A percentile compares a stretch with the other conserved stretches of the same genome.
These are phyloP conservation scores for Coelopa frigida DNA, from an alignment of 1,140 invertebrate genomes.

Conservation along the genomic window DNA sequence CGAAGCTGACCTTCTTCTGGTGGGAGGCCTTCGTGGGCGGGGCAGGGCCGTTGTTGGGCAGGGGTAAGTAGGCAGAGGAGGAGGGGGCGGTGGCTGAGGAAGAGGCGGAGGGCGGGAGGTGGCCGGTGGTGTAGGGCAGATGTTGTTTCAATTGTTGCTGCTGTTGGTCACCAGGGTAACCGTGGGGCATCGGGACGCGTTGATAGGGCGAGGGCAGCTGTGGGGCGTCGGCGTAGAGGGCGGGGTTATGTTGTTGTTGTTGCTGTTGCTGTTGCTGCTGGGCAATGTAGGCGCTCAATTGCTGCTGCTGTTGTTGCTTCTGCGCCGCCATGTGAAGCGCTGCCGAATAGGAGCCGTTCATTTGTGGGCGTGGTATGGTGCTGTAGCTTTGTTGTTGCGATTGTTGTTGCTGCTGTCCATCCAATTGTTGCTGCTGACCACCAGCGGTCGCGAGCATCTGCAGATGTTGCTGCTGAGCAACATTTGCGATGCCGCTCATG, in stretches of 20 bases:
- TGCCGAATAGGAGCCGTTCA: too few species aligned
- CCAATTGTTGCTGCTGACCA: slow-evolving; percentile 17
- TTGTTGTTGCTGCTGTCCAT: slow-evolving; percentile 10
- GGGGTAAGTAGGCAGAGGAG: slow-evolving; percentile 20
- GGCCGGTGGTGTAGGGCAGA: slow-evolving; percentile 2
- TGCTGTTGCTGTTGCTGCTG: slow-evolving; percentile 40
- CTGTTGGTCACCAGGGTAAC: slow-evolving; percentile 34
- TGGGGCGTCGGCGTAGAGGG: not conserved
- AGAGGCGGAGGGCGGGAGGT: not conserved
- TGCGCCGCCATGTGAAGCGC: too few species aligned
- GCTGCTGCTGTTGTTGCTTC: slow-evolving; percentile 27
- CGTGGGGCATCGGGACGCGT: slow-evolving; percentile 51
- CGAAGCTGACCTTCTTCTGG: slow-evolving; percentile 61
- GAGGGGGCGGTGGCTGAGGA: not conserved
- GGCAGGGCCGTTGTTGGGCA: slow-evolving; percentile 14
- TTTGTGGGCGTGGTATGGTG: slow-evolving; percentile 25
- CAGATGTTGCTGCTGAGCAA: slow-evolving; percentile 23
- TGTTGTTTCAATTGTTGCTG: slow-evolving; percentile 4
- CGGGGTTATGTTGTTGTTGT: slow-evolving; percentile 35
- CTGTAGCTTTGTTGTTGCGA: slow-evolving; percentile 22
- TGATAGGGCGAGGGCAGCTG: slow-evolving; percentile 46
- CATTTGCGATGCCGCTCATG: slow-evolving; percentile 30
- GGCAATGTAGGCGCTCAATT: slow-evolving; percentile 36
- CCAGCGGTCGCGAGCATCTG: slow-evolving; percentile 17
- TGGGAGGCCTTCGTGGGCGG: slow-evolving; percentile 46